phyloP scores from a whole-genome alignment of 2,113 vertebrate genomes.

The Leucoraja erinaceus region DNA sequence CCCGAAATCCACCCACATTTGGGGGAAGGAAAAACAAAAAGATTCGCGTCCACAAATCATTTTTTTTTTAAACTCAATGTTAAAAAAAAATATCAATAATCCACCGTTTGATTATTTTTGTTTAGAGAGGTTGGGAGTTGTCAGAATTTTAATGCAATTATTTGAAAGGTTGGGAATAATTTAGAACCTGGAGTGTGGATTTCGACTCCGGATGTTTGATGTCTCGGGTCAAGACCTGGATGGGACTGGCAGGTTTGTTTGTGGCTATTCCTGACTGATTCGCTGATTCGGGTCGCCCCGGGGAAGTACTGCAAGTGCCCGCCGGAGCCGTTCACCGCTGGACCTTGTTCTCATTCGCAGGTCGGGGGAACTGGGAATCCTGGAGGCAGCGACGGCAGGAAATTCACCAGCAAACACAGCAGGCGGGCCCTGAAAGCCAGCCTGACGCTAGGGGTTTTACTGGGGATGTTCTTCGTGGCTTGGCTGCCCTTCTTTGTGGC shows the following conservation, averaged over 20 bases:
- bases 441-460: slow-evolving; percentile 81
- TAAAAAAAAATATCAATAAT: not conserved
- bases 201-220: too few species aligned
- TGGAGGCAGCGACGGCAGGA: slow-evolving; percentile 64
- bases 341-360: slow-evolving; percentile 40
- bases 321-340: not conserved
- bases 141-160: not conserved
- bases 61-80: too few species aligned
- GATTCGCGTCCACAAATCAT: not conserved
- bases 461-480: slow-evolving; percentile 90
- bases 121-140: not conserved
- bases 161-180: not conserved
- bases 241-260: not conserved
- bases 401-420: slow-evolving; percentile 76
- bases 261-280: not conserved
- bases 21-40: not conserved
- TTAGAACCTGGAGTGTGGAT: too few species aligned
- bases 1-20: not conserved
- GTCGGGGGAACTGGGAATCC: slow-evolving; percentile 42
- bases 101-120: not conserved
- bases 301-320: too few species aligned
- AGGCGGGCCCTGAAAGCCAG: slow-evolving; percentile 88
- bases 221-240: not conserved
- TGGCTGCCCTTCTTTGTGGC: slow-evolving; percentile 93
- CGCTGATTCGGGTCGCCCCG: not conserved